Conservation (phyloP, 2,797 vertebrate species). For the Anguilla marmorata region DNA sequence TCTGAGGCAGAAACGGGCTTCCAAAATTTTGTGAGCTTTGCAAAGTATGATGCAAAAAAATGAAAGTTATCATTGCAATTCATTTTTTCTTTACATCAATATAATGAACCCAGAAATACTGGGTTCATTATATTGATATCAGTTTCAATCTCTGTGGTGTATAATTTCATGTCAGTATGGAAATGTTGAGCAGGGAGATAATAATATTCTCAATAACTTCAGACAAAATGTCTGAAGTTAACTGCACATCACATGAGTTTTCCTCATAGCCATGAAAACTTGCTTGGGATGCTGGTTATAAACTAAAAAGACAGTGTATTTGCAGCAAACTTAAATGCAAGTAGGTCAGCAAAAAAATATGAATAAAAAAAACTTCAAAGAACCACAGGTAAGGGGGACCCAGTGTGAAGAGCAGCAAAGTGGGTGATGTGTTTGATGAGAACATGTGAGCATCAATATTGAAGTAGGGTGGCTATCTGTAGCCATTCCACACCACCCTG, state of each 20-base stretch:
- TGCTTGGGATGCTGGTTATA: not conserved
- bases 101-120: not conserved
- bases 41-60: not conserved
- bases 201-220: not conserved
- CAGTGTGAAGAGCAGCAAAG: not conserved
- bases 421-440: not conserved
- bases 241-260: not conserved
- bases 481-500: not conserved
- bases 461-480: not conserved
- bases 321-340: not conserved
- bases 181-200: not conserved
- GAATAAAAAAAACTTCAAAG: not conserved
- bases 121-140: not conserved
- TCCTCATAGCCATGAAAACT: not conserved
- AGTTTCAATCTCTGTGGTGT: not conserved
- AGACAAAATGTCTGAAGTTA: not conserved
- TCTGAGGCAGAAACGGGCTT: no score
- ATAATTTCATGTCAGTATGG: not conserved
- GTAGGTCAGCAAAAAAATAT: not conserved
- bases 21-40: not conserved
- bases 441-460: not conserved
- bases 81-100: not conserved
- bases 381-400: not conserved
- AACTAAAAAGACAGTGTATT: not conserved
- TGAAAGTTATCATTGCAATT: no score